Evolutionary conservation across 1,140 invertebrate species (phyloP).

Genomic region (Gerris buenoi): DNA sequence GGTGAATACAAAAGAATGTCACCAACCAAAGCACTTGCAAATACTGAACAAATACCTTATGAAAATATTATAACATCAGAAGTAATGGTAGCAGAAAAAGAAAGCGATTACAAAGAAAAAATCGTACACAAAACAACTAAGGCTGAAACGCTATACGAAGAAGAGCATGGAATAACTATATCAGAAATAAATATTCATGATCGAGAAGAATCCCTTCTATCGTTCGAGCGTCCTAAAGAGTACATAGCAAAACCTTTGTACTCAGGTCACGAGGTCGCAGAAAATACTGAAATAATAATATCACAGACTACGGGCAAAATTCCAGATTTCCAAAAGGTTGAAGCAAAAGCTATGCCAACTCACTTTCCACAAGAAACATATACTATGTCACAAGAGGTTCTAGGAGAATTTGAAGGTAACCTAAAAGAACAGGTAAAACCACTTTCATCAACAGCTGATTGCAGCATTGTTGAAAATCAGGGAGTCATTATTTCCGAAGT

Average conservation of each 20-base stretch:
- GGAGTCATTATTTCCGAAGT: conserved; percentile 26
- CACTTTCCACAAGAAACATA: conserved; percentile 35
- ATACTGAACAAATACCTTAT: conserved; percentile 16
- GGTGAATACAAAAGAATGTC: conserved; percentile 6
- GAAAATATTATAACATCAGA: conserved; percentile 18
- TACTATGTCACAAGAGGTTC: conserved; percentile 31
- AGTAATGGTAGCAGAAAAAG: conserved; percentile 22
- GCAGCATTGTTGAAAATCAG: conserved; percentile 29
- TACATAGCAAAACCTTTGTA: conserved; percentile 23
- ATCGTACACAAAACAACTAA: conserved; percentile 25
- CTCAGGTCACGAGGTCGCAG: conserved; percentile 26
- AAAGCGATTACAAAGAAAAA: conserved; percentile 31
- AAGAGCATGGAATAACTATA: conserved; percentile 31
- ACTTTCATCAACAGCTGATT: conserved; percentile 22
- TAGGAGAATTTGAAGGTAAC: conserved; percentile 31
- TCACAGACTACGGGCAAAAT: conserved; percentile 18
- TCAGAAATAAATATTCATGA: conserved; percentile 33
- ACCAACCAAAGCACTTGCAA: conserved; percentile 14
- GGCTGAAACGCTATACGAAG: conserved; percentile 31
- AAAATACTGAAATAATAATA: conserved; percentile 25
- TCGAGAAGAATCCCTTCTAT: conserved; percentile 32
- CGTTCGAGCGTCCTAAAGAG: conserved; percentile 26
- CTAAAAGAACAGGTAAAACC: conserved; percentile 29
- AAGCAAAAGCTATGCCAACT: conserved; percentile 21
- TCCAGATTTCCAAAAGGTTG: conserved; percentile 14